Evolutionary conservation across 2,797 vertebrate species (phyloP).

Genomic region (Alfaro cultratus): DNA sequence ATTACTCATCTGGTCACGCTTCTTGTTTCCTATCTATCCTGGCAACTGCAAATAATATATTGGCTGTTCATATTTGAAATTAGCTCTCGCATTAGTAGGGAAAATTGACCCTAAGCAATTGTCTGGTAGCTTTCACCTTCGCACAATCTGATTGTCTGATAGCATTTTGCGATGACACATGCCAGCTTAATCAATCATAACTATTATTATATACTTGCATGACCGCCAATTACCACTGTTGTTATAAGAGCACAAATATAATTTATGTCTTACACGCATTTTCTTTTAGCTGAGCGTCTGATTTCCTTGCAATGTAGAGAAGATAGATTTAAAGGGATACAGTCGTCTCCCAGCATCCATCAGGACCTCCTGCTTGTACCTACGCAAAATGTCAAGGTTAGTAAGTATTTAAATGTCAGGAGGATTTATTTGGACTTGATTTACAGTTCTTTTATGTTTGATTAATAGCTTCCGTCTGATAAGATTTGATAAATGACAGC

Average conservation of each 20-base stretch:
- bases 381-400: slow-evolving; percentile 9
- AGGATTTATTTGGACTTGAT: slow-evolving; percentile 3
- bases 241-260: not conserved
- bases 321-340: not conserved
- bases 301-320: not conserved
- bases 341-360: not conserved
- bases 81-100: not conserved
- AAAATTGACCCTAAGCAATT: not conserved
- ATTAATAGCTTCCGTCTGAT: not conserved
- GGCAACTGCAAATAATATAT: not conserved
- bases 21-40: not conserved
- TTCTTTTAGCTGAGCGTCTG: not conserved
- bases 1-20: not conserved
- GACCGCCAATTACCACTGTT: not conserved
- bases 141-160: not conserved
- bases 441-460: slow-evolving; percentile 5
- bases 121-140: not conserved
- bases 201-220: not conserved
- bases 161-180: not conserved
- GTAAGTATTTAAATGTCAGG: slow-evolving; percentile 10
- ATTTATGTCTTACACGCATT: not conserved
- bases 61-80: not conserved
- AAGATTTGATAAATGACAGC: slow-evolving; percentile 2
- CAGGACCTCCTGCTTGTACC: not conserved
- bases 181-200: not conserved